Evolutionary conservation across 2,797 vertebrate species (phyloP).

Genomic region (Catharus ustulatus): DNA sequence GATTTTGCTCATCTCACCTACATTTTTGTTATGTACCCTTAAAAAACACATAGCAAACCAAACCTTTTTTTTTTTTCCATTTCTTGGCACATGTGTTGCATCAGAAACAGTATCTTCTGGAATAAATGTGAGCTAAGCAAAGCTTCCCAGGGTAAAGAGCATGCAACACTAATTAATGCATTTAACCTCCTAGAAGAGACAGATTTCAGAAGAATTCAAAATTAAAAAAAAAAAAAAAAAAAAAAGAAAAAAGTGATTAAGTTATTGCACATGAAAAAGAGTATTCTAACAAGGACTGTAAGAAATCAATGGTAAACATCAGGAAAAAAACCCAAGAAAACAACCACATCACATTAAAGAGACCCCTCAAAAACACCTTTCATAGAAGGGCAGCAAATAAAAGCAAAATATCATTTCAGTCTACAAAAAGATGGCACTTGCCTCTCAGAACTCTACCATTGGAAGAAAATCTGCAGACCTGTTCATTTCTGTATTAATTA

Average conservation of each 20-base stretch:
- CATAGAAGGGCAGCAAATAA: neutral
- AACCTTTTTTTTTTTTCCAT: neutral
- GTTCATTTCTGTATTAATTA: neutral
- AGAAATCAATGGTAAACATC: neutral
- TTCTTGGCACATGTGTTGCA: neutral
- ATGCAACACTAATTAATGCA: neutral
- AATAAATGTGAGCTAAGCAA: neutral
- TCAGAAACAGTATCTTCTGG: neutral
- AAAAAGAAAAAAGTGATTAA: neutral
- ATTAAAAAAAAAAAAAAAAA: neutral
- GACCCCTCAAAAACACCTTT: neutral
- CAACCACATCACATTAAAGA: neutral
- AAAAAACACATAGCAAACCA: neutral
- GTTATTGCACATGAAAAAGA: neutral
- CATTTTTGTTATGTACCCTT: neutral
- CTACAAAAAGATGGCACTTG: neutral
- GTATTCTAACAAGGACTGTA: neutral
- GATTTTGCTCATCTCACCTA: neutral
- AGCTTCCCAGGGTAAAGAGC: neutral
- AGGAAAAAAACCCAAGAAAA: neutral
- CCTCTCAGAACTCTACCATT: neutral
- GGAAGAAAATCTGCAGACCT: neutral
- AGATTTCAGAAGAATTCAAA: neutral
- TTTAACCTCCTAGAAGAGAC: neutral
- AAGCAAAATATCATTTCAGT: neutral